Base-by-base conservation (phyloP, 2,888 invertebrate genomes). In the Clanis bilineata region DNA sequence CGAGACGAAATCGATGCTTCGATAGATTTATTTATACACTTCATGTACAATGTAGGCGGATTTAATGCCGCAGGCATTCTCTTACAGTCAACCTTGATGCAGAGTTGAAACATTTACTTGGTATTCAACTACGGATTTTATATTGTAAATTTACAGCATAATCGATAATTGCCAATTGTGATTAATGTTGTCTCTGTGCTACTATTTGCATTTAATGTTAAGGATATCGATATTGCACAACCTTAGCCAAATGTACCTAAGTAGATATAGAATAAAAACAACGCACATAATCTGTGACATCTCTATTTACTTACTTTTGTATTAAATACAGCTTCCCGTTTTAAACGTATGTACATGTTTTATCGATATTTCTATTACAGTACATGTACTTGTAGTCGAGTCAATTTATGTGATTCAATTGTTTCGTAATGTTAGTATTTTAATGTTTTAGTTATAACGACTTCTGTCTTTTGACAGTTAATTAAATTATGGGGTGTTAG, bases 271-370 rank as follows among this genome's bases (percentile, higher is more conserved):
- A 32, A 51, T 10, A 15, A 32, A 51, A 51, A 18, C 32, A 51
- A 51, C 51, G 51, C 51, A 51, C 51, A 51, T 7, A 51, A 28
- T 25, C 25, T 47, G 47, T 47, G 47, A 47, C 25, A 47, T 47
- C 28, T 47, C n/a, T 25, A 7, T 47, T 47, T 47, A 28, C 15
- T 15, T 25, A 25, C 9, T 15, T 47, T 28, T 15, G 25, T 47
- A 47, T 47, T 47, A 28, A 9, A 47, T 47, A 47, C 47, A 47
- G 28, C 28, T 32, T 51, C 6, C 28, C 9, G 28, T 28, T 51
- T 28, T 23, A 25, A 44, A 47, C n/a, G n/a, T n/a, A 7, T 25
- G 9, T 51, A 28, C 47, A 28, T 21, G 28, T 32, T 44, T 15
- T 28, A 51, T 51, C 28, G 47, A 51, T 51, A 51, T 51, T 47